Base-by-base conservation (phyloP, 1,140 invertebrate species). In the Neoseiulus cucumeris region DNA sequence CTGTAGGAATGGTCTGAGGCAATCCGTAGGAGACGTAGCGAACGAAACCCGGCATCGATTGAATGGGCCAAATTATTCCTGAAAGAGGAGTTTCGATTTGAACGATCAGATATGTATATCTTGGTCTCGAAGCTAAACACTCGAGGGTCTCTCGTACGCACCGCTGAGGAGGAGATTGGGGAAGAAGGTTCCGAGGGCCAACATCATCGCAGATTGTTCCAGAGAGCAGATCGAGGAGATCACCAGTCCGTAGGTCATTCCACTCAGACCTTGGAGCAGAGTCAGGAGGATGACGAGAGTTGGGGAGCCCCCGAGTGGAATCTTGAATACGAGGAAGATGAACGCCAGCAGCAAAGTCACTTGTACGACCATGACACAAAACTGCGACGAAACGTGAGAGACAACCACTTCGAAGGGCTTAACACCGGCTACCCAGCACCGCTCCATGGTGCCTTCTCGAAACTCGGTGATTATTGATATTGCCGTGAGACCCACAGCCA, bases 241-340 rank as follows among this genome's bases (percentile, higher is more conserved):
- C 0, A 92, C 85, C 71, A 94, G 87, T 70, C 90, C 87, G 71
- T 92, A 91, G 68, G 85, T 86, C 91, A 95, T 95, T 70, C 91
- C 92, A 74, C 89, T 91, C 0, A 92, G 74, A 2, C 89, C 91
- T 66, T 79, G 80, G 0, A 84, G 78, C 0, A 92, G 77, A 0
- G 86, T 88, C 0, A 95, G 76, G 0, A 83, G 70, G 0, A 86
- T 79, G 0, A 93, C 86, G 76, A 83, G 83, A 7, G 80, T 77
- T 0, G 91, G 77, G 9, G 84, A 82, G 7, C 91, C 92, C 42
- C 83, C 81, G 68, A 85, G 82, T 0, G 88, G 88, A 1, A 94
- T 79, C 29, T 83, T 79, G 70, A 91, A 92, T 25, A 91, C 81
- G 0, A 83, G 78, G 71, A 95, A 89, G 44, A 87, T 83, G 66